Conservation (phyloP, 1,140 invertebrate genomes). For the Arion vulgaris region DNA sequence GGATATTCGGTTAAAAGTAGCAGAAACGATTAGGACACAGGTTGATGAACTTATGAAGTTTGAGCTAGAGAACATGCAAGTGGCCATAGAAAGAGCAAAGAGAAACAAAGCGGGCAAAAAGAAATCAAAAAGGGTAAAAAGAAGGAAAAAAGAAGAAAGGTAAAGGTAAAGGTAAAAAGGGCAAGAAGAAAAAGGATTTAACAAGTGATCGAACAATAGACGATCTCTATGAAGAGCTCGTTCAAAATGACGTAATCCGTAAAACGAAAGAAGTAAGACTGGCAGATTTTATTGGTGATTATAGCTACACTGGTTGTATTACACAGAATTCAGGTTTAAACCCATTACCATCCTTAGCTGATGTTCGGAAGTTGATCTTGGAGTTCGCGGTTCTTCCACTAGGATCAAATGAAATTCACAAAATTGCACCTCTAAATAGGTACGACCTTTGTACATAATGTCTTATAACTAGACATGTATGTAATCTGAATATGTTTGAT, state of each 20-base stretch:
- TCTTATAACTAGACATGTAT: no score
- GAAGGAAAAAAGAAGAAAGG: background rate
- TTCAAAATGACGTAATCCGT: conserved; percentile 7
- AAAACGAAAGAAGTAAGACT: background rate
- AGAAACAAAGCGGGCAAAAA: background rate
- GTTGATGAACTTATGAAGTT: conserved; percentile 26
- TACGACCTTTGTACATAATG: background rate
- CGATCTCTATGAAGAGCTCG: conserved; percentile 24
- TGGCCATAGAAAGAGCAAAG: conserved; percentile 17
- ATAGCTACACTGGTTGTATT: conserved; percentile 12
- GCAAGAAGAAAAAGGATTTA: conserved; percentile 18
- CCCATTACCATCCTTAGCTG: conserved; percentile 24
- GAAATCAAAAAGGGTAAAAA: background rate
- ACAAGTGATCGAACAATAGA: conserved; percentile 22
- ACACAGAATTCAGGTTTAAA: conserved; percentile 5
- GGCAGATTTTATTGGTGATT: conserved; percentile 11
- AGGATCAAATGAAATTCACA: conserved; percentile 2
- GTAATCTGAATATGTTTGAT: no score
- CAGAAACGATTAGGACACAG: conserved; percentile 8
- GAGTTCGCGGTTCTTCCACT: conserved; percentile 24
- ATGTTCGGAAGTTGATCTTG: background rate
- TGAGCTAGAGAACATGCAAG: conserved; percentile 21
- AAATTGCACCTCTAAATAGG: conserved; percentile 12
- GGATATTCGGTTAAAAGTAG: background rate
- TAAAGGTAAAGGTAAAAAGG: background rate